These are phyloP conservation scores for Aythya baeri DNA, from an alignment of 2,113 vertebrate genomes.

Conservation along the genomic window DNA sequence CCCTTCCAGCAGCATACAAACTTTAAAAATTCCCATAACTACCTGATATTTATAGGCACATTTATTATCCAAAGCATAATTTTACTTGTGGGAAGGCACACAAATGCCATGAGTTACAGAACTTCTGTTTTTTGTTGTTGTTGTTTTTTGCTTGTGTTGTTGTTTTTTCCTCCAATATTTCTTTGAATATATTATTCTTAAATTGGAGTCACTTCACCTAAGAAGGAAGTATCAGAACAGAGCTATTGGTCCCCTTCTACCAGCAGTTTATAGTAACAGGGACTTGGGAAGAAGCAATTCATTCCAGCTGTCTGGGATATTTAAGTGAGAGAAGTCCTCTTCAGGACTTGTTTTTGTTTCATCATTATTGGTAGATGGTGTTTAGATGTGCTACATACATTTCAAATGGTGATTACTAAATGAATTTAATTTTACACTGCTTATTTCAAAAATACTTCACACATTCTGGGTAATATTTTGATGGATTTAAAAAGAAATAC, in stretches of 20 bases:
- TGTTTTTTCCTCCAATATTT: neutral
- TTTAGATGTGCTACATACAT: neutral
- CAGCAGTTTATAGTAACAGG: neutral
- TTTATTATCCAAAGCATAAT: neutral
- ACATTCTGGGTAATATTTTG: neutral
- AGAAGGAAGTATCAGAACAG: neutral
- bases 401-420: neutral
- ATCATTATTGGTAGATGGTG: neutral
- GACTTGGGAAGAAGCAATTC: neutral
- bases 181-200: neutral
- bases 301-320: neutral
- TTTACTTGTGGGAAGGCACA: conserved; percentile 17
- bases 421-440: neutral
- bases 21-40: conserved; percentile 28
- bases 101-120: neutral
- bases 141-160: no score
- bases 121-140: neutral
- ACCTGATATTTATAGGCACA: conserved; percentile 26
- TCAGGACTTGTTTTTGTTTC: neutral
- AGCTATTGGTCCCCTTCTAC: neutral
- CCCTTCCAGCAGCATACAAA: neutral
- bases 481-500: neutral
- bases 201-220: neutral
- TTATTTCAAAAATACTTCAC: neutral
- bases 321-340: neutral